Evolutionary conservation across 2,888 invertebrate species (phyloP).

Genomic region (Rotaria magnacalcarata): DNA sequence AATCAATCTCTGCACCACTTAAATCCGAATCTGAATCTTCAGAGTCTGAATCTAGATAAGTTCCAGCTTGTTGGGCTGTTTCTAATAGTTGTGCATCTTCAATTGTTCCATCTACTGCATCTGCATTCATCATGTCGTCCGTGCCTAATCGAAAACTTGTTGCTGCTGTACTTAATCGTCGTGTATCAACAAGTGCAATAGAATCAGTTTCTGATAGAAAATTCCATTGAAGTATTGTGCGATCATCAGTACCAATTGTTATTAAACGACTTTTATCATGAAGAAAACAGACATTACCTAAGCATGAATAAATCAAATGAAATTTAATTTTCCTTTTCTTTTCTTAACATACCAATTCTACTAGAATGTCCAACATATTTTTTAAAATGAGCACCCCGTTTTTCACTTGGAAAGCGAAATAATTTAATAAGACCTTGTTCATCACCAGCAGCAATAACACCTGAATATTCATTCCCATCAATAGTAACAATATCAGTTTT

Average conservation of each 20-base stretch:
- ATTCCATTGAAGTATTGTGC: constrained; percentile 60
- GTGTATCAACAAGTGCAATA: not conserved
- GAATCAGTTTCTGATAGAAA: constrained; percentile 50
- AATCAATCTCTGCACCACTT: constrained; percentile 57
- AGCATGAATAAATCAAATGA: constrained; percentile 47
- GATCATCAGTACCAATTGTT: constrained; percentile 60
- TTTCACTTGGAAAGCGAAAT: constrained; percentile 57
- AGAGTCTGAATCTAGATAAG: constrained; percentile 57
- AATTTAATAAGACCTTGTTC: constrained; percentile 57
- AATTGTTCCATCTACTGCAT: not conserved
- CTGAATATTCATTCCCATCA: constrained; percentile 54
- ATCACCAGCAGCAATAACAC: constrained; percentile 48
- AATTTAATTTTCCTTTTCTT: no score
- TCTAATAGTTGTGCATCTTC: not conserved
- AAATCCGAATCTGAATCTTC: constrained; percentile 59
- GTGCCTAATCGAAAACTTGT: not conserved
- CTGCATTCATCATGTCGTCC: not conserved
- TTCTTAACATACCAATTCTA: constrained; percentile 49
- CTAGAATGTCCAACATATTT: constrained; percentile 61
- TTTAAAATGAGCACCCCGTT: constrained; percentile 59
- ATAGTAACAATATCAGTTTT: constrained; percentile 59
- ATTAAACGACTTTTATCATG: constrained; percentile 56
- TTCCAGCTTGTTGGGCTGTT: constrained; percentile 48
- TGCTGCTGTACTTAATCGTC: not conserved
- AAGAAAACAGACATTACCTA: constrained; percentile 60